phyloP scores from a whole-genome alignment of 2,113 vertebrate species.

The Coreoperca whiteheadi region DNA sequence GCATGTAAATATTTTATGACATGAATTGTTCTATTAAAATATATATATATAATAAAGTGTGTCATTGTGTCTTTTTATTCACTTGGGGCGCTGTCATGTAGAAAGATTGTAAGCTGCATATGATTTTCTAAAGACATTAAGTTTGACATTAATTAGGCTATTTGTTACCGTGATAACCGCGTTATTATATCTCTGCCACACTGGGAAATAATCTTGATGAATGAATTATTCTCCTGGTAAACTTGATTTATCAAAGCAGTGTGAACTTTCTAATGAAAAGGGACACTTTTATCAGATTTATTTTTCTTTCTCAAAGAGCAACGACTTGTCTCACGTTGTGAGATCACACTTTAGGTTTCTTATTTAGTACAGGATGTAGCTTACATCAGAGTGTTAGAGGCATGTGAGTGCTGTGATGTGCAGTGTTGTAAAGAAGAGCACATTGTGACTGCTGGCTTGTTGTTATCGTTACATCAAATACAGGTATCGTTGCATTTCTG shows the following conservation, averaged over 20 bases:
- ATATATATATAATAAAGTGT: conserved; percentile 67
- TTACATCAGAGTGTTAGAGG: not conserved
- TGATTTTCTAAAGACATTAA: conserved; percentile 51
- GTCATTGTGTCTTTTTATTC: conserved; percentile 58
- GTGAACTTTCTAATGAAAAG: conserved; percentile 38
- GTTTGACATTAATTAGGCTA: conserved; percentile 62
- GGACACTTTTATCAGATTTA: not conserved
- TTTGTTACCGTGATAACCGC: conserved; percentile 54
- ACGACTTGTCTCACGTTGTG: conserved; percentile 25
- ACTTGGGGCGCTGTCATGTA: conserved; percentile 18
- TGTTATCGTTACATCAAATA: not conserved
- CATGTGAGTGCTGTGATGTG: not conserved
- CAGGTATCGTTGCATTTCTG: not conserved
- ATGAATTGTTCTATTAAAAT: conserved; percentile 77
- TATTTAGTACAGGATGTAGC: conserved; percentile 14
- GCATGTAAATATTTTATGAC: conserved; percentile 82
- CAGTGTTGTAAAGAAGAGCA: not conserved
- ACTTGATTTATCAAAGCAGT: conserved; percentile 24
- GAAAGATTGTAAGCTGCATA: conserved; percentile 6
- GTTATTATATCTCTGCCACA: conserved; percentile 32
- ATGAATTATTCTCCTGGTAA: conserved; percentile 23
- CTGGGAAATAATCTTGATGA: conserved; percentile 39
- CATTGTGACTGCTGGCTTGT: not conserved
- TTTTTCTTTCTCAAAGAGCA: not conserved
- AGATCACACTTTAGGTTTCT: conserved; percentile 33